Conservation (phyloP, 37 sponge, comb jelly and placozoan genomes). For the Eunapius fragilis region DNA sequence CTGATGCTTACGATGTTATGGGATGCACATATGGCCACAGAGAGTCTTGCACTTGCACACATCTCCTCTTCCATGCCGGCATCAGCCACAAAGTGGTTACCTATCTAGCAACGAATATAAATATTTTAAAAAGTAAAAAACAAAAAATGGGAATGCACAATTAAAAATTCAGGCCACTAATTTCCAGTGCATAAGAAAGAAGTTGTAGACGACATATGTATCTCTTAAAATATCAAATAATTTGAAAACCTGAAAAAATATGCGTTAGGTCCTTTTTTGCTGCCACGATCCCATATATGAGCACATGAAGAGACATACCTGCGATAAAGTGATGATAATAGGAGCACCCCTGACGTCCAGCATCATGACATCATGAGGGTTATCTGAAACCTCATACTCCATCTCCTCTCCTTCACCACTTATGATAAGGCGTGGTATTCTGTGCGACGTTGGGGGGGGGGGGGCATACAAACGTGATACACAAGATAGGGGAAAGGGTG, state of each 20-base stretch:
- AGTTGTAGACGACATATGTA: too few species aligned
- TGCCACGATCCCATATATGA: too few species aligned
- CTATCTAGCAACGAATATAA: conserved; percentile 40
- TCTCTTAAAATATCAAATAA: too few species aligned
- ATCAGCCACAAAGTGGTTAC: conserved; percentile 75
- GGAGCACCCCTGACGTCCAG: conserved; percentile 51
- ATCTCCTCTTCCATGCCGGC: conserved; percentile 74
- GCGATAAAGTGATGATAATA: conserved; percentile 66
- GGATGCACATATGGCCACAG: conserved; percentile 33
- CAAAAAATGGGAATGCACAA: not conserved
- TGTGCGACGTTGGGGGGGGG: not conserved
- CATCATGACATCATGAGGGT: conserved; percentile 65
- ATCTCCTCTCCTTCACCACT: conserved; percentile 86
- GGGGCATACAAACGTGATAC: not conserved
- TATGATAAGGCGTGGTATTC: conserved; percentile 62
- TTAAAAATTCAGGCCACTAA: too few species aligned
- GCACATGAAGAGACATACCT: conserved; percentile 46
- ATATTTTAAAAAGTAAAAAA: not conserved
- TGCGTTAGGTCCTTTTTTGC: too few species aligned
- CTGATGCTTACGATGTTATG: conserved; percentile 30
- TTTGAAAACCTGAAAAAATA: too few species aligned
- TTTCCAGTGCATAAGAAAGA: too few species aligned
- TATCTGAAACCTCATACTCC: conserved; percentile 90
- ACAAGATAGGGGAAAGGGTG: not conserved
- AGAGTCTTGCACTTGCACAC: conserved; percentile 56